Base-by-base conservation (phyloP, 2,888 invertebrate genomes). In the Drosophila anomalipes region DNA sequence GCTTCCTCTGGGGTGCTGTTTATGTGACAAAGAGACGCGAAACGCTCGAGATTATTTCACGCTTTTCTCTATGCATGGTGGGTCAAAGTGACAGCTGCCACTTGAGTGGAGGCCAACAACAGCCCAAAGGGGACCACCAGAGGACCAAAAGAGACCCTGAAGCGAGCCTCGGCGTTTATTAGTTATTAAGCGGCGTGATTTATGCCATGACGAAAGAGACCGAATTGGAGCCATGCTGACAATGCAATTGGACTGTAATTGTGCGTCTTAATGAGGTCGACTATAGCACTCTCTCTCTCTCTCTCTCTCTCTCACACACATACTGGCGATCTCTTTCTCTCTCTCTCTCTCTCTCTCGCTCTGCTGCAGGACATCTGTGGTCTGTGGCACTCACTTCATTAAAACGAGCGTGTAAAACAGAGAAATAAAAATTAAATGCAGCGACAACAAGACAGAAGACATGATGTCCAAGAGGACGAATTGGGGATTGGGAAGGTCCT, bases 11-110 rank as follows among this genome's bases (percentile, higher is more conserved):
- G 87, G 91, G 91, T 77, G 81, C 83, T 77, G 77, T 90, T 83
- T 79, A 80, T 63, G 73, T 80, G 79, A 71, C 84, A 86, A 62
- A 61, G 66, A 69, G 32, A 59, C 51, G 58, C 64, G 33, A 60
- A 52, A 58, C 44, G 37, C 52, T 73, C 57, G 74, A 74, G 80
- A 91, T 88, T 91, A 91, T 92, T 92, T 91, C 89, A 87, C 91
- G 92, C 91, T 91, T 86, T 90, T 87, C 83, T 83, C 82, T 81
- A 65, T 56, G 68, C 54, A 37, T 37, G 71, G 60, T 41, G 79
- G 82, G 82, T 85, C 87, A 87, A 89, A 83, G 77, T 91, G 93
- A 92, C 92, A 92, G 93, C 91, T 93, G 92, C 86, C 91, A 92
- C 91, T 93, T 92, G 92, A 71, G 68, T 86, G 70, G 59, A 58